phyloP scores from a whole-genome alignment of 2,113 vertebrate genomes.

The Pluvialis apricaria region DNA sequence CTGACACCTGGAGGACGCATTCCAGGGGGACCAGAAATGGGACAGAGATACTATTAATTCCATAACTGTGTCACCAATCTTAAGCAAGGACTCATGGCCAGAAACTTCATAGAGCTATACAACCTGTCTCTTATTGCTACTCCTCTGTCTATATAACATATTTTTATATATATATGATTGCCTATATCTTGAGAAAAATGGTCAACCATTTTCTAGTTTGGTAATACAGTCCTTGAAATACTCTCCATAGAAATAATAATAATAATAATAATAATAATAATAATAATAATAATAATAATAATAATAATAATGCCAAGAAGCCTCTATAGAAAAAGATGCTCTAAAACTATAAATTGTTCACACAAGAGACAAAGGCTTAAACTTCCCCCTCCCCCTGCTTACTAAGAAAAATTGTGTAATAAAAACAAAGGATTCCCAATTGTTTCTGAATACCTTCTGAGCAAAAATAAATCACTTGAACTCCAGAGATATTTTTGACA shows the following conservation, averaged over 20 bases:
- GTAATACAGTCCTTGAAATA: background rate
- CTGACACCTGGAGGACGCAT: conserved; percentile 21
- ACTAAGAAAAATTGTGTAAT: background rate
- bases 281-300: background rate
- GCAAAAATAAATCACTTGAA: conserved; percentile 38
- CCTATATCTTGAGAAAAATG: background rate
- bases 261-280: background rate
- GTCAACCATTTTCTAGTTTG: background rate
- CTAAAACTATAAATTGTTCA: background rate
- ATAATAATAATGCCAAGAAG: background rate
- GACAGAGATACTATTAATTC: conserved; percentile 63
- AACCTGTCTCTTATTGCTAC: background rate
- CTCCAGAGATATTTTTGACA: conserved; percentile 31
- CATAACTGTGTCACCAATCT: conserved; percentile 35
- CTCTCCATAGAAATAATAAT: background rate
- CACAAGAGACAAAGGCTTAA: background rate
- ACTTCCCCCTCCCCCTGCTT: background rate
- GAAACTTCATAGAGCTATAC: background rate
- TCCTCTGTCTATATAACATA: background rate
- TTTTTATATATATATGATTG: background rate
- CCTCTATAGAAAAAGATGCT: background rate
- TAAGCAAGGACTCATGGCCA: conserved; percentile 38
- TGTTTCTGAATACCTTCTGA: conserved; percentile 2
- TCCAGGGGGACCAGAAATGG: conserved; percentile 51
- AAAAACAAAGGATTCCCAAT: conserved; percentile 14